Evolutionary conservation across 2,113 vertebrate genomes (phyloP), one percentile per base, ranked within the genome.

Genomic region (Cranoglanis bouderius): DNA sequence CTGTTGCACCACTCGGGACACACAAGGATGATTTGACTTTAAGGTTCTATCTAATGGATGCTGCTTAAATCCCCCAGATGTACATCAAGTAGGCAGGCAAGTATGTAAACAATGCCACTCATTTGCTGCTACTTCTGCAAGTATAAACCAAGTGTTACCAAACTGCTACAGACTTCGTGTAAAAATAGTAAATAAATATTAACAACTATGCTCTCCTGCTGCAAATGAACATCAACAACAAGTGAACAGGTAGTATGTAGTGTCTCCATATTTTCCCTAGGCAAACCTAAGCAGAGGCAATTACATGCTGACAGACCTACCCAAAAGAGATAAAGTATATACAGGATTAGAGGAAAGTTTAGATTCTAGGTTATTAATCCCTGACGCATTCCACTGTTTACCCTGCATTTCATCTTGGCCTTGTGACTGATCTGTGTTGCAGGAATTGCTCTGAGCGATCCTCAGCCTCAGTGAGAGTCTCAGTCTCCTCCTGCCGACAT

Each of bases 361-460:
- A 40, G 78, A 55, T 57, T 40, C 7, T 72, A 65, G 75, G 61
- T 81, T 38, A 81, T 82, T 70, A 86, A 29, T 35, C 74, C 38
- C 67, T 80, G 55, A 78, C 6, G 49, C 32, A 49, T 72, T 88
- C 32, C 80, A 32, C 13, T 72, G 63, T 83, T 83, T 59, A 74
- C 51, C 3, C 16, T 32, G 87, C 51, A 14, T 57, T 74, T 88
- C 51, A 67, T 43, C 51, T 57, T 38, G 40, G 87, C 24, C 24
- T 16, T 13, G 16, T 82, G 63, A 83, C 51, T 82, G 80, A 88
- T 88, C 81, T 83, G n/a, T 88, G 80, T 55, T 57, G 49, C 26
- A 83, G 63, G 80, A 72, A 72, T 57, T 46, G 80, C 38, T 88
- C 80, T 35, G 43, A 82, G 78, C 38, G 35, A 72, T 53, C 78